These are phyloP conservation scores for Xestia xanthographa DNA, from an alignment of 2,888 invertebrate genomes.

Conservation along the genomic window DNA sequence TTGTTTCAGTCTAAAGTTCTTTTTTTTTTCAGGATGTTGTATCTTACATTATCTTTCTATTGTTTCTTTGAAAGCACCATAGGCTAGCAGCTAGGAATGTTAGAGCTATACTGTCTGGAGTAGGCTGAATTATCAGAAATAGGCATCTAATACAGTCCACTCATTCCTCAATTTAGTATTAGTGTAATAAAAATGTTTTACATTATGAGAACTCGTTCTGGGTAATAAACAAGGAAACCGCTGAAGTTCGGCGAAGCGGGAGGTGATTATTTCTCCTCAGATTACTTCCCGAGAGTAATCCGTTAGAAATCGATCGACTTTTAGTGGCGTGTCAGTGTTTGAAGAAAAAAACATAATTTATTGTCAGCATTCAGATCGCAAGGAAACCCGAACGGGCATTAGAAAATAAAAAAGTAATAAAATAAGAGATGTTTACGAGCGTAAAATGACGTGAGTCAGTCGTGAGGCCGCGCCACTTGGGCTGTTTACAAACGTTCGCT, in stretches of 20 bases:
- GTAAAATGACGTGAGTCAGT: constrained; percentile 88
- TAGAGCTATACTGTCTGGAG: background rate
- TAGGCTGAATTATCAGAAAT: constrained; percentile 47
- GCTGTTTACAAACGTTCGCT: constrained; percentile 82
- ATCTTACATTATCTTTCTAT: background rate
- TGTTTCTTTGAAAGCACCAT: background rate
- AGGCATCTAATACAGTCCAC: constrained; percentile 26
- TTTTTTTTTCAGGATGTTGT: background rate
- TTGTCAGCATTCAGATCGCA: constrained; percentile 89
- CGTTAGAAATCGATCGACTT: constrained; percentile 90
- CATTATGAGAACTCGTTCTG: constrained; percentile 83
- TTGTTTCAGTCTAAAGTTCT: background rate
- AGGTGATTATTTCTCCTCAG: constrained; percentile 87
- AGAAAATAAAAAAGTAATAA: constrained; percentile 90
- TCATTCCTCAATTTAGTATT: constrained; percentile 56
- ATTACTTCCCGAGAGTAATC: constrained; percentile 88
- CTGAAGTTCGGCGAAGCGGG: constrained; percentile 86
- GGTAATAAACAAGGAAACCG: constrained; percentile 89
- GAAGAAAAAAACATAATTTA: constrained; percentile 89
- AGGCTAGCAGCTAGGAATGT: background rate
- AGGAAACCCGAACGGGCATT: constrained; percentile 88
- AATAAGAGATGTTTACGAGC: constrained; percentile 89
- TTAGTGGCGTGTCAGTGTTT: constrained; percentile 90
- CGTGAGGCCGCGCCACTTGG: constrained; percentile 84
- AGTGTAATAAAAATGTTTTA: constrained; percentile 70